A percentile compares a stretch with the other conserved stretches of the same genome.
Evolutionary conservation across 2,113 vertebrate genomes (phyloP).

Genomic region (Coptodon rendalli): DNA sequence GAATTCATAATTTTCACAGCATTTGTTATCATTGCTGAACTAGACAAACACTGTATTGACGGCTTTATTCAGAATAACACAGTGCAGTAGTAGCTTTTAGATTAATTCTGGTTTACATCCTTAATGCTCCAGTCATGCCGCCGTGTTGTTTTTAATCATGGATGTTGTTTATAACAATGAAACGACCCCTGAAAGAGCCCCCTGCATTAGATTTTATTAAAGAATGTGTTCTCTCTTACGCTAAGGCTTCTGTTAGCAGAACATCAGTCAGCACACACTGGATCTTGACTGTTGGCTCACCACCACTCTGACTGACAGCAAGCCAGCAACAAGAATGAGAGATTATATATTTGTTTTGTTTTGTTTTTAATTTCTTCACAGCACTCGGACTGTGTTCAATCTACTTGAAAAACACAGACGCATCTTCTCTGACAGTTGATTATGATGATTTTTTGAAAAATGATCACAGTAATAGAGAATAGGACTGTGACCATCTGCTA

Average conservation of each 20-base stretch:
- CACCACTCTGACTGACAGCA: constrained; percentile 17
- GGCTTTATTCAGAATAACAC: background rate
- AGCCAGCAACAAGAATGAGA: constrained; percentile 1
- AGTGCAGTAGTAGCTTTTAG: constrained; percentile 3
- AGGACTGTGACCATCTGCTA: constrained; percentile 6
- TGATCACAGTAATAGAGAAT: background rate
- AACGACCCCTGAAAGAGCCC: constrained; percentile 11
- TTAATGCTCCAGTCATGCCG: constrained; percentile 35
- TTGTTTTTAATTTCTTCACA: background rate
- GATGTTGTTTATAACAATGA: constrained; percentile 17
- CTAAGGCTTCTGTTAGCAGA: constrained; percentile 21
- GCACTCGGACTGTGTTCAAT: constrained; percentile 47
- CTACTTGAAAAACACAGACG: constrained; percentile 56
- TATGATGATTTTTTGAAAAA: background rate
- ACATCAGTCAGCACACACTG: constrained; percentile 57
- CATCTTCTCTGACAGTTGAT: constrained; percentile 18
- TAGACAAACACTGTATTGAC: constrained; percentile 30
- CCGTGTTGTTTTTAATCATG: constrained; percentile 1
- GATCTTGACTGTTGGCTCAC: constrained; percentile 40
- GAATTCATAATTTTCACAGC: constrained; percentile 18
- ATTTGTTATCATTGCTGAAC: constrained; percentile 5
- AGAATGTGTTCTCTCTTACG: constrained; percentile 37
- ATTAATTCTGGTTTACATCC: constrained; percentile 34
- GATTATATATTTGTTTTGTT: background rate
- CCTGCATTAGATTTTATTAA: constrained; percentile 24